Evolutionary conservation across 2,797 vertebrate genomes (phyloP).

Genomic region (Eremophila alpestris): DNA sequence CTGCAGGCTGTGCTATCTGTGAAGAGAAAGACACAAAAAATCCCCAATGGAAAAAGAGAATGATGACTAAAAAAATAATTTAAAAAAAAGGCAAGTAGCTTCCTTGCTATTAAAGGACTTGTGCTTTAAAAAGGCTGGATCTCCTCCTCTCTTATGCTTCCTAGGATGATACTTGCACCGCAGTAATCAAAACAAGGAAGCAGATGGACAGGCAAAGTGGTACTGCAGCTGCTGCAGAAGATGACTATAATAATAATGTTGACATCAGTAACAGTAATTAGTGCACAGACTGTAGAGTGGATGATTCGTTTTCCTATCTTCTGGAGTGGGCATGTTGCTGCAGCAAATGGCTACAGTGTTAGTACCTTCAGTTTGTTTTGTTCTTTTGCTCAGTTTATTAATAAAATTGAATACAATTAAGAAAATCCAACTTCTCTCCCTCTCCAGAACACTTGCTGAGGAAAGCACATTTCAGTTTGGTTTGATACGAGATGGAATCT

Average conservation of each 20-base stretch:
- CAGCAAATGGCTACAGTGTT: not conserved
- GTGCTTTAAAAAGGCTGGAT: conserved; percentile 35
- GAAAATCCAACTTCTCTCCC: not conserved
- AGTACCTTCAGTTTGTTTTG: conserved; percentile 21
- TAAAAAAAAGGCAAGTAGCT: not conserved
- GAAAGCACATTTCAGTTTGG: not conserved
- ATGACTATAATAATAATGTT: conserved; percentile 65
- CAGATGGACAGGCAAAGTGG: conserved; percentile 68
- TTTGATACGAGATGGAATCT: not conserved
- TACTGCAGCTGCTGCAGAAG: conserved; percentile 65
- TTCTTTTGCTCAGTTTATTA: conserved; percentile 26
- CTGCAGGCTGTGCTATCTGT: not conserved
- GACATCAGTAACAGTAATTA: conserved; percentile 70
- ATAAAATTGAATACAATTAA: not conserved
- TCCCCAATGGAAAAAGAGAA: not conserved
- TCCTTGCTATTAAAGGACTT: conserved; percentile 40
- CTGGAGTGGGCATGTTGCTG: conserved; percentile 30
- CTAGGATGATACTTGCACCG: conserved; percentile 36
- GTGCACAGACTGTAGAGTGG: conserved; percentile 45
- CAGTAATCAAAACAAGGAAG: conserved; percentile 67
- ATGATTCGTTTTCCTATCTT: conserved; percentile 53
- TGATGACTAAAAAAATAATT: not conserved
- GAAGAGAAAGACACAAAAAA: conserved; percentile 9
- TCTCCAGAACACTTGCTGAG: not conserved
- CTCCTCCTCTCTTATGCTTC: conserved; percentile 35